Evolutionary conservation across 2,888 invertebrate species (phyloP).

Genomic region (Temnothorax unifasciatus): DNA sequence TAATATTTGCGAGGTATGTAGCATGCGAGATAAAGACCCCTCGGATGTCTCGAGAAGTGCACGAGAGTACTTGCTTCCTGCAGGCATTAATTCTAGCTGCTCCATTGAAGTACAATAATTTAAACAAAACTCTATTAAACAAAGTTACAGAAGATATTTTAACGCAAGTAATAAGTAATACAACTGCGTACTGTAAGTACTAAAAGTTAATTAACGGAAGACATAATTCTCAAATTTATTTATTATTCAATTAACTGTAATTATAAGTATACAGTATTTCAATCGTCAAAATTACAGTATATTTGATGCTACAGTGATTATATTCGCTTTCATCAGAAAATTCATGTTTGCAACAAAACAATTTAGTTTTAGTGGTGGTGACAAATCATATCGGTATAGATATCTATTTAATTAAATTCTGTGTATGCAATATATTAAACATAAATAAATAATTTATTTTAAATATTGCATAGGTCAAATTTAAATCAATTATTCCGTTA

Average conservation of each 20-base stretch:
- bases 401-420: background rate
- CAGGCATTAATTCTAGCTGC: background rate
- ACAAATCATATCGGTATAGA: background rate
- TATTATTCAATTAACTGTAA: constrained; percentile 10
- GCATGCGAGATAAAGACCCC: background rate
- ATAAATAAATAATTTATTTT: background rate
- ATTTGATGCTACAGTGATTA: background rate
- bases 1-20: constrained; percentile 17
- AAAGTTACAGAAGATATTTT: background rate
- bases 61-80: background rate
- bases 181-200: background rate
- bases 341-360: background rate
- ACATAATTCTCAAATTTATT: background rate
- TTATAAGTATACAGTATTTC: background rate
- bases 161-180: background rate
- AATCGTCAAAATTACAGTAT: background rate
- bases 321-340: background rate
- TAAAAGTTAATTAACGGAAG: background rate
- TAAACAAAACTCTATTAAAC: background rate
- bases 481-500: background rate
- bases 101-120: background rate
- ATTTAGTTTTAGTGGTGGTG: background rate
- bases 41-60: background rate
- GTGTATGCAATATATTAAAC: too few relatives aligned
- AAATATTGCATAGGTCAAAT: background rate